Base-by-base conservation (phyloP, 1,140 invertebrate genomes). In the Nomia melanderi region DNA sequence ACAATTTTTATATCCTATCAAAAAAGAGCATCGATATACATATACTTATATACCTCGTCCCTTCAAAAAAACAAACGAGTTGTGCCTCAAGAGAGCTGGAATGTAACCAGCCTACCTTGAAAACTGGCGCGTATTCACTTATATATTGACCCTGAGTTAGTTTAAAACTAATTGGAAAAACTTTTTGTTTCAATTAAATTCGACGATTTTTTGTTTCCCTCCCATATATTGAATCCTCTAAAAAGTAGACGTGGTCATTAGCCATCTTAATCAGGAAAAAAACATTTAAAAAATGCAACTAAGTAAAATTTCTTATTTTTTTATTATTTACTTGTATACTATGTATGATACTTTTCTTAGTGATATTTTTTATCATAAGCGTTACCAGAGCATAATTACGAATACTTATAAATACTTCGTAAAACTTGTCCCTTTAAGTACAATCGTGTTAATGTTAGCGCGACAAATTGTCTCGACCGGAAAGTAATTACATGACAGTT, bases 61-160 rank as follows among this genome's bases (percentile, higher is more conserved):
- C 56, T 50, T 12, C 4, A 60, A 71, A n/a, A 59, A 71, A n/a
- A 50, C 31, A 60, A 71, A 25, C 39, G 7, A 60, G 12, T 23
- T 29, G 36, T 47, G 69, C 12, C 31, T 47, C 20, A 50, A 47
- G 12, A 50, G 36, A 60, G 44, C 56, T 50, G 69, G 69, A 71
- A 71, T 71, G 69, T 33, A 60, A 71, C 69, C 56, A 31, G 69
- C 69, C 56, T 71, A 60, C 69, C 69, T 71, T 71, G 69, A 71
- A 60, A 71, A 44, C 41, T 71, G 56, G 3, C 29, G 29, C 56
- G 69, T 33, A 60, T 33, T 33, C 69, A 29, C 56, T 25, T 20
- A 71, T 71, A 60, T 59, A 60, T 71, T 60, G 56, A 71, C 69
- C 56, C 29, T 8, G 29, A 9, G 33, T 69, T 57, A 57, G 53